Evolutionary conservation across 2,113 vertebrate species (phyloP), one percentile per base, ranked within the genome.

Genomic region (Bolborhynchus lineola): DNA sequence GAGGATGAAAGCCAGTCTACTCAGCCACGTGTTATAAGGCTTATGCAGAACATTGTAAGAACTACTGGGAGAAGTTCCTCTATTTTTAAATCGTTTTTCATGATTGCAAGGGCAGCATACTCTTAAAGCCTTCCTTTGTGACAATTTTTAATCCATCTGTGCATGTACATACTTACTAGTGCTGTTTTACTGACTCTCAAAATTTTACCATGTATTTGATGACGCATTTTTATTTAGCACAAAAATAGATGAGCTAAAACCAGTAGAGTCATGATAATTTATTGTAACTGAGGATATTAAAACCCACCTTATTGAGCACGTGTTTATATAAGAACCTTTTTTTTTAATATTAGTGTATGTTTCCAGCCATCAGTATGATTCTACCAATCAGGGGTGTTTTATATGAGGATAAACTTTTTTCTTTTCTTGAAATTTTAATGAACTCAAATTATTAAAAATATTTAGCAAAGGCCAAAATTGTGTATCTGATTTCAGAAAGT

Each of bases 401-500:
- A 90, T 69, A 55, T 52, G 25, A 9, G 1, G 14, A 44, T 10
- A 59, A 59, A 28, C 4, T 21, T 75, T 78, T 57, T 55, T 26
- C 7, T 28, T 68, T 80, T 6, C 49, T 50, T 86, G 63, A 64
- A 71, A 85, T 82, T 93, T 57, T 55, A 68, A 90, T 64, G 28
- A 84, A 82, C 82, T 87, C 35, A 79, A 37, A 39, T 90, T 71
- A 16, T 17, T 67, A 53, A 55, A 0, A 64, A 89, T 93, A 87
- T 39, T 31, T 76, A 79, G 41, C 35, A 87, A 60, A 28, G 9
- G 10, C 68, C 29, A 69, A 80, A 64, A 72, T 72, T 76, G 55
- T 47, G 11, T 35, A 33, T 87, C 33, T 90, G 39, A 75, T 78
- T 91, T 93, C 72, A 87, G 28, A 86, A 88, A 84, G 64, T 64